phyloP scores from a whole-genome alignment of 2,113 vertebrate genomes.

The Haemorhous mexicanus region DNA sequence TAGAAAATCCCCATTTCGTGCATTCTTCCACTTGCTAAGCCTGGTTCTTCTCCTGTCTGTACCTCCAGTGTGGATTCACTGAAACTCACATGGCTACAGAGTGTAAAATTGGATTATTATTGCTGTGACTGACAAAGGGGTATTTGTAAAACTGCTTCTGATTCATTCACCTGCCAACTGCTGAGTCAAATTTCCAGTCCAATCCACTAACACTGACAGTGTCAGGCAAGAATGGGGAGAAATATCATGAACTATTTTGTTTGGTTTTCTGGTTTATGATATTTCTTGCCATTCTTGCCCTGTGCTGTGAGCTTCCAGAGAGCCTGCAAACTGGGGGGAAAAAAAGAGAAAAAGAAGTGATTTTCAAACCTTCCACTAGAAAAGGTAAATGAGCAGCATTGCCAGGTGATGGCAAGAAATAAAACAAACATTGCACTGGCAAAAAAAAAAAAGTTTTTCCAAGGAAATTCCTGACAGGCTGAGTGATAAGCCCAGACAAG shows the following conservation, averaged over 20 bases:
- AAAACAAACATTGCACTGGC: background rate
- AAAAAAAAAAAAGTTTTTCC: background rate
- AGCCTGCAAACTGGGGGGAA: background rate
- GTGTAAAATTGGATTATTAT: background rate
- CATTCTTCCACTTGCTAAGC: background rate
- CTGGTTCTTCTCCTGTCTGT: background rate
- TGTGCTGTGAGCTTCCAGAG: background rate
- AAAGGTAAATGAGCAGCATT: background rate
- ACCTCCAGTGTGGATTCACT: background rate
- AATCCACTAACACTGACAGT: background rate
- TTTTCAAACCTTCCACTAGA: background rate
- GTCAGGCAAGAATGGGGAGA: background rate
- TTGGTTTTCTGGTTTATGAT: background rate
- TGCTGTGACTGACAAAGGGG: background rate
- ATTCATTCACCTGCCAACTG: background rate
- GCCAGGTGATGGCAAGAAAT: background rate
- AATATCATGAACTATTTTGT: background rate
- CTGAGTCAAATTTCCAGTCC: background rate
- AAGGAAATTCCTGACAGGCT: background rate
- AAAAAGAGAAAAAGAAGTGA: background rate
- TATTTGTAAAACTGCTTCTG: background rate
- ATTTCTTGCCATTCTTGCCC: too few relatives aligned
- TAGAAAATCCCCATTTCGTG: background rate
- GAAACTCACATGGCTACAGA: background rate
- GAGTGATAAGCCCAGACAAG: background rate